Conservation (phyloP, 2,888 invertebrate genomes). For the Cordilura impudica region DNA sequence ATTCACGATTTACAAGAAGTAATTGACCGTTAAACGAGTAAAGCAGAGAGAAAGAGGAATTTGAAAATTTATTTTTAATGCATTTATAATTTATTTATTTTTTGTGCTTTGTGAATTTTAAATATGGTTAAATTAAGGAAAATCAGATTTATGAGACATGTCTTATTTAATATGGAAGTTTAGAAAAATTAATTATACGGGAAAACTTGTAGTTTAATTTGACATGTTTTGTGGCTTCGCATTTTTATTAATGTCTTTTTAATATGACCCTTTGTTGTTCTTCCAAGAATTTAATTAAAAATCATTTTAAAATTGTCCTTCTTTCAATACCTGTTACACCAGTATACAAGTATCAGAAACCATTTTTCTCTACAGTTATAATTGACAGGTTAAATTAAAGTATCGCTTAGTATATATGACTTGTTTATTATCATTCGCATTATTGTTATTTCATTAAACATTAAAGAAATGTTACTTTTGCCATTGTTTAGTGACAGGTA, state of each 20-base stretch:
- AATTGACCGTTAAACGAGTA: conserved; percentile 19
- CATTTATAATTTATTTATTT: conserved; percentile 17
- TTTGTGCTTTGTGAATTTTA: conserved; percentile 8
- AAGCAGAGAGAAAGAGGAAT: conserved; percentile 4
- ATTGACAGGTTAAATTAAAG: not conserved
- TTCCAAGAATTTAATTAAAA: conserved; percentile 38
- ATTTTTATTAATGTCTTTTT: not conserved
- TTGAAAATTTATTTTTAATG: conserved; percentile 7
- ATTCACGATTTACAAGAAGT: not conserved
- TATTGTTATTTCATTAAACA: no score
- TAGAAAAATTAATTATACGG: not conserved
- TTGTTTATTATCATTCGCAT: no score
- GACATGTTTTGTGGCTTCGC: no score
- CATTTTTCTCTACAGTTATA: not conserved
- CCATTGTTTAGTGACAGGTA: conserved; percentile 36
- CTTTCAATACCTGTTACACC: no score
- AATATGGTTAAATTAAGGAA: conserved; percentile 10
- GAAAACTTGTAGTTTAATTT: no score
- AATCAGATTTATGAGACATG: conserved; percentile 18
- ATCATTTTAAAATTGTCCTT: conserved; percentile 44
- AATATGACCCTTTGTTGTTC: not conserved
- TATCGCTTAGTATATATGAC: not conserved
- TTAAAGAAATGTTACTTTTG: conserved; percentile 14
- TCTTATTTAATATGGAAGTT: not conserved
- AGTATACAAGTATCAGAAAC: no score